These are phyloP conservation scores for Diploscapter pachys DNA, from an alignment of 1,140 invertebrate genomes.

Conservation along the genomic window DNA sequence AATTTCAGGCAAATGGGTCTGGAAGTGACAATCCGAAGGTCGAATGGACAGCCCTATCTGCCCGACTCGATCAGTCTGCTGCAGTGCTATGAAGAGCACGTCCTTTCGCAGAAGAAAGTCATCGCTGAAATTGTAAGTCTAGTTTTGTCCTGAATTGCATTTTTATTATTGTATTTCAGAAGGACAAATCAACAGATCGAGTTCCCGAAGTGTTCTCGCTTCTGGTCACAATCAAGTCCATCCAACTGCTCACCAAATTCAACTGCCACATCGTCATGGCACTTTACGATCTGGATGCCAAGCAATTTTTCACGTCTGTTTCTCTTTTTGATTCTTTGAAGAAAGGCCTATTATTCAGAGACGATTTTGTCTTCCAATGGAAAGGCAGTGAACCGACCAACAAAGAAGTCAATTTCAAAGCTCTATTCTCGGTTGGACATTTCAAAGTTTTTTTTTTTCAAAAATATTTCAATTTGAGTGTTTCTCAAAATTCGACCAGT, in stretches of 20 bases:
- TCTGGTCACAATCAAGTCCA: slow-evolving; percentile 22
- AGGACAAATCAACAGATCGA: slow-evolving; percentile 1
- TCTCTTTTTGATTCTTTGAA: neutral
- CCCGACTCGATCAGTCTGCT: slow-evolving; percentile 40
- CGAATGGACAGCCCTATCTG: slow-evolving; percentile 31
- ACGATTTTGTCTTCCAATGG: slow-evolving; percentile 39
- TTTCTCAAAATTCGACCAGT: slow-evolving; percentile 17
- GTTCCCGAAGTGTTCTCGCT: slow-evolving; percentile 12
- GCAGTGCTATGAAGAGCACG: slow-evolving; percentile 38
- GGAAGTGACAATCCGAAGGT: slow-evolving; percentile 46
- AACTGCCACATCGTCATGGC: slow-evolving; percentile 35
- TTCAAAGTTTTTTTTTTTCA: slow-evolving; percentile 31
- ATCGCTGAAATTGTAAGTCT: slow-evolving; percentile 1
- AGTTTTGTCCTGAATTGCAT: neutral
- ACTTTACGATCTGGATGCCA: slow-evolving; percentile 26
- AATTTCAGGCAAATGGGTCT: slow-evolving; percentile 9
- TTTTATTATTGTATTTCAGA: neutral
- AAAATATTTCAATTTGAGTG: slow-evolving; percentile 2
- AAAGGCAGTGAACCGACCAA: slow-evolving; percentile 1
- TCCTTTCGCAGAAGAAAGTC: slow-evolving; percentile 16
- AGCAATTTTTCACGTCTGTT: slow-evolving; percentile 27
- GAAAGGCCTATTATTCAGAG: slow-evolving; percentile 11
- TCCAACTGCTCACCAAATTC: slow-evolving; percentile 26
- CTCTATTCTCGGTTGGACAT: slow-evolving; percentile 18
- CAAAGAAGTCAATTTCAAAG: slow-evolving; percentile 27